Evolutionary conservation across 2,797 vertebrate species (phyloP).

Genomic region (Microcaecilia unicolor): DNA sequence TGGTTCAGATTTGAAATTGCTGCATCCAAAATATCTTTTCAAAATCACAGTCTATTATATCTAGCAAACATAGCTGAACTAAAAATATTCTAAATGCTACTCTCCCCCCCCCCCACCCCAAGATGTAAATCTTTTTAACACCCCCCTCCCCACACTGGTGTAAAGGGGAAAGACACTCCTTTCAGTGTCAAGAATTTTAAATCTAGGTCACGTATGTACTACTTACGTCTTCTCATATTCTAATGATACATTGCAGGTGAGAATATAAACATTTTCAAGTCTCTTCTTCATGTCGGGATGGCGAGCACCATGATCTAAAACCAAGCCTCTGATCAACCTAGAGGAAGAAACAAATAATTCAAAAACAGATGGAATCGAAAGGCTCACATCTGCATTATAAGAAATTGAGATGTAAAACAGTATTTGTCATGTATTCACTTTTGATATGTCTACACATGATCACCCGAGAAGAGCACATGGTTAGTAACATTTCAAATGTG

Average conservation of each 20-base stretch:
- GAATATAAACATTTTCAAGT: constrained; percentile 82
- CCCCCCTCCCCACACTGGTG: too few species aligned
- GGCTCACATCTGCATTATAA: too few species aligned
- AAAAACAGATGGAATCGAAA: not conserved
- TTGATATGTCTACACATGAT: not conserved
- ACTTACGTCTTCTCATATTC: constrained; percentile 93
- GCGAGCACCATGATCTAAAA: constrained; percentile 89
- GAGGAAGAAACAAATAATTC: too few species aligned
- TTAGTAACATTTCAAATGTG: constrained; percentile 7
- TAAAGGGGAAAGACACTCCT: not conserved
- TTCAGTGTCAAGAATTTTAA: too few species aligned
- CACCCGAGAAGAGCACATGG: not conserved
- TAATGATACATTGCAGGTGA: constrained; percentile 89
- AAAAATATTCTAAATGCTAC: too few species aligned
- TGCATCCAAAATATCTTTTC: too few species aligned
- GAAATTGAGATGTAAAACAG: too few species aligned
- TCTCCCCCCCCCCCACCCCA: too few species aligned
- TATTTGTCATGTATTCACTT: constrained; percentile 3
- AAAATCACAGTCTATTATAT: too few species aligned
- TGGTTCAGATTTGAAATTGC: too few species aligned
- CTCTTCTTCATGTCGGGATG: constrained; percentile 98
- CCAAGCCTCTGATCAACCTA: constrained; percentile 87
- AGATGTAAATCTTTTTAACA: too few species aligned
- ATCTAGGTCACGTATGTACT: not conserved
- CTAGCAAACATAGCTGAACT: too few species aligned